Conservation (phyloP, 2,888 invertebrate genomes). For the Campaea margaritaria region DNA sequence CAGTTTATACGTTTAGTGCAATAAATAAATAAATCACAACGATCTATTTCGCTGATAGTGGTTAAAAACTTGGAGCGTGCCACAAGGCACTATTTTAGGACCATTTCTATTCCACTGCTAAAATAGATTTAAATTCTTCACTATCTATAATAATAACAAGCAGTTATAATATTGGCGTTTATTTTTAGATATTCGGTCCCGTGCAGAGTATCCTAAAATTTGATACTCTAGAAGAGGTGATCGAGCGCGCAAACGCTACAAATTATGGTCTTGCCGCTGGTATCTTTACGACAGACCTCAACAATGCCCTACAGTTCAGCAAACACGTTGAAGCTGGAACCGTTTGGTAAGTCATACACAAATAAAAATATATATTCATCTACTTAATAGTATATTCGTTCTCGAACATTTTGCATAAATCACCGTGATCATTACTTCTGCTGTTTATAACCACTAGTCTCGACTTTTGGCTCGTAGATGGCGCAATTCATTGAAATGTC, state of each 20-base stretch:
- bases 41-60: too few relatives aligned
- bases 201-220: conserved; percentile 95
- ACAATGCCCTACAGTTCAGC: conserved; percentile 90
- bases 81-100: too few relatives aligned
- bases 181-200: conserved; percentile 92
- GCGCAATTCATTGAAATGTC: too few relatives aligned
- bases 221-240: conserved; percentile 90
- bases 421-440: too few relatives aligned
- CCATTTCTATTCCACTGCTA: too few relatives aligned
- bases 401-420: too few relatives aligned
- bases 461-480: too few relatives aligned
- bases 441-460: too few relatives aligned
- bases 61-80: too few relatives aligned
- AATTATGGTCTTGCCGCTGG: conserved; percentile 93
- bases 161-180: background rate
- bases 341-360: conserved; percentile 62
- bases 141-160: too few relatives aligned
- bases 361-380: background rate
- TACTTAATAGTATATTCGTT: background rate
- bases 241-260: conserved; percentile 92
- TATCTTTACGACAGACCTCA: conserved; percentile 91
- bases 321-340: conserved; percentile 91
- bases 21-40: too few relatives aligned
- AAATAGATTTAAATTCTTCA: background rate
- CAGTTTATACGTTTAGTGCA: too few relatives aligned